phyloP scores from a whole-genome alignment of 2,888 invertebrate genomes.

The Dicyrtoma fusca region DNA sequence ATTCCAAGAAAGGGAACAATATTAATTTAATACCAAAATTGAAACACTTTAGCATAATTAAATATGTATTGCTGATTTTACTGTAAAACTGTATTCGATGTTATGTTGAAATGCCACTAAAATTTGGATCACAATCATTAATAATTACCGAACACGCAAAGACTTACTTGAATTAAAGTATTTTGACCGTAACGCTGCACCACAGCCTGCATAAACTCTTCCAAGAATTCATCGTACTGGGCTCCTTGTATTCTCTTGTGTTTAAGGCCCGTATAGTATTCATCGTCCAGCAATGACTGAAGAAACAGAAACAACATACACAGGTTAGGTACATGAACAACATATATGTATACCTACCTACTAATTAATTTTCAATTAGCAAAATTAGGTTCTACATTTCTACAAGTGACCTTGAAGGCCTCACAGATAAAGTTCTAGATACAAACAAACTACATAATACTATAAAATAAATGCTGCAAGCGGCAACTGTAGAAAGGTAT shows the following conservation, averaged over 20 bases:
- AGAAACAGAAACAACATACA: not conserved
- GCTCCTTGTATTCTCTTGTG: constrained; percentile 81
- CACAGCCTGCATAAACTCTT: constrained; percentile 95
- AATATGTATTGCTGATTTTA: not conserved
- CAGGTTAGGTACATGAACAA: no score
- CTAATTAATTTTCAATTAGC: constrained; percentile 7
- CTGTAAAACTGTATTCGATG: not conserved
- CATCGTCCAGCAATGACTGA: constrained; percentile 82
- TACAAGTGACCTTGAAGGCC: no score
- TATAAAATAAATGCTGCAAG: no score
- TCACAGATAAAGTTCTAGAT: not conserved
- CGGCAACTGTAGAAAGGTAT: no score
- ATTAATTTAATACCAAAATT: not conserved
- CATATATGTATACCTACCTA: no score
- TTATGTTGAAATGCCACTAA: no score
- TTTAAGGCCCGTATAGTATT: constrained; percentile 89
- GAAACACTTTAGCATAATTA: not conserved
- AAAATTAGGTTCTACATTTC: no score
- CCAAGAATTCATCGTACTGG: constrained; percentile 88
- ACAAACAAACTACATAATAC: no score
- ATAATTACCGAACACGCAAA: not conserved
- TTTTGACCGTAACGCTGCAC: constrained; percentile 83
- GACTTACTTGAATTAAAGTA: constrained; percentile 71
- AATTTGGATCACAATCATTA: not conserved
- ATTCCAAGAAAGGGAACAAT: constrained; percentile 32